Base-by-base conservation (phyloP, 2,888 invertebrate species). In the Hirtodrosophila confusa region DNA sequence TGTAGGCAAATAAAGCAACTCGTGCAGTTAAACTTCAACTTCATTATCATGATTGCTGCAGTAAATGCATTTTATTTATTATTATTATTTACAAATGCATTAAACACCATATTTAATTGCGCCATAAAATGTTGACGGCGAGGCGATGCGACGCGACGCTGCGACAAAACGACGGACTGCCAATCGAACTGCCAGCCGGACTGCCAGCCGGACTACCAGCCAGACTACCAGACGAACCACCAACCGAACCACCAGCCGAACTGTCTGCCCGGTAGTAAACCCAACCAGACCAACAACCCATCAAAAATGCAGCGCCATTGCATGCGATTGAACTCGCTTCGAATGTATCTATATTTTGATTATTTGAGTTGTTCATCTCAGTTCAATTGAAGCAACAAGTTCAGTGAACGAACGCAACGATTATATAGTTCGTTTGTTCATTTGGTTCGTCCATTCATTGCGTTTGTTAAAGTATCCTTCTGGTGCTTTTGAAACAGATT, bases 101-200 rank as follows among this genome's bases (percentile, higher is more conserved):
- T 84, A 84, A 84, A 78, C 84, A 86, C 77, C 69, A 76, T 69
- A 78, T 86, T 84, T 86, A 84, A 84, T 86, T 84, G 84, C 86
- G 50, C 61, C 84, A 66, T 84, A 80, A 84, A 84, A 82, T 69
- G 49, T 37, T 45, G 48, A 48, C 58, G 50, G 37, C 27, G 27
- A 17, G 17, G 2, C 17, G 17, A 17, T 17, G 17, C 17, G 2
- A 17, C 17, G 17, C 17, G 17, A 17, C 17, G 17, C 27, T 23
- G 36, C 29, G 24, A 11, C 33, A 12, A 9, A 9, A n/a, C 44
- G 33, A 45, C 17, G 31, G 12, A 51, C 23, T 29, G 17, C 9
- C 24, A 50, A 39, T 27, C 7, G 27, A 36, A 40, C 50, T 27
- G 12, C 23, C 33, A 35, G 41, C 40, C 54, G 54, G 60, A 60